These are phyloP conservation scores for Elymnias hypermnestra DNA, from an alignment of 1,140 invertebrate genomes.

Conservation along the genomic window DNA sequence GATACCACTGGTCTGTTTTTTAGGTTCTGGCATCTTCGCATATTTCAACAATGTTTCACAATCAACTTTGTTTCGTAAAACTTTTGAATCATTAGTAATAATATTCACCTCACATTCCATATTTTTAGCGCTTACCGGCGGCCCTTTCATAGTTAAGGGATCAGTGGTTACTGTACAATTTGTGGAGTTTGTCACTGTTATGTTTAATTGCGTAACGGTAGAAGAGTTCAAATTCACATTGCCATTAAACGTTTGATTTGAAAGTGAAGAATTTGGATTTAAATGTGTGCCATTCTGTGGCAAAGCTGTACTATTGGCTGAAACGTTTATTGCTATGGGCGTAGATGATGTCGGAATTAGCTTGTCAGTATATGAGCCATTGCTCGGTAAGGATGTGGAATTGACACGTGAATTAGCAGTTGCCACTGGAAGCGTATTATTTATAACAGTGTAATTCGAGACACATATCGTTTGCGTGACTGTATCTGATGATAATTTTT, in stretches of 20 bases:
- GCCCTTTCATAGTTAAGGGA: conserved; percentile 46
- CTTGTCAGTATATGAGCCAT: not conserved
- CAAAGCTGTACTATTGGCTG: not conserved
- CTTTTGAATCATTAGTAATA: conserved; percentile 30
- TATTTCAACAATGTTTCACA: conserved; percentile 49
- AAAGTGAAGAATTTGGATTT: not conserved
- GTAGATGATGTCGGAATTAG: not conserved
- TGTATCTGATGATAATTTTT: conserved; percentile 22
- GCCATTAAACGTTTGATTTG: not conserved
- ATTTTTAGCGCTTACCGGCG: conserved; percentile 28
- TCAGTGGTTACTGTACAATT: conserved; percentile 26
- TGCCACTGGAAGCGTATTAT: conserved; percentile 12
- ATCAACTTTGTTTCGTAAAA: conserved; percentile 39
- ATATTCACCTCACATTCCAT: conserved; percentile 58
- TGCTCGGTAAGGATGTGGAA: not conserved
- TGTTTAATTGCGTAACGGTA: not conserved
- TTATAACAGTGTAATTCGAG: conserved; percentile 23
- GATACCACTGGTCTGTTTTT: conserved; percentile 38
- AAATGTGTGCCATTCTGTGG: conserved; percentile 3
- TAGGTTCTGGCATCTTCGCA: conserved; percentile 48
- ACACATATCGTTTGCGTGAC: conserved; percentile 32
- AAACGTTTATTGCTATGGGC: not conserved
- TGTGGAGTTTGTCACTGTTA: conserved; percentile 17
- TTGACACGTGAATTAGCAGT: not conserved
- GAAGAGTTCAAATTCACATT: not conserved